Evolutionary conservation across 64 coral and sea anemone genomes (phyloP), one percentile per base, ranked within the genome.

Genomic region (Trachythela sp.): DNA sequence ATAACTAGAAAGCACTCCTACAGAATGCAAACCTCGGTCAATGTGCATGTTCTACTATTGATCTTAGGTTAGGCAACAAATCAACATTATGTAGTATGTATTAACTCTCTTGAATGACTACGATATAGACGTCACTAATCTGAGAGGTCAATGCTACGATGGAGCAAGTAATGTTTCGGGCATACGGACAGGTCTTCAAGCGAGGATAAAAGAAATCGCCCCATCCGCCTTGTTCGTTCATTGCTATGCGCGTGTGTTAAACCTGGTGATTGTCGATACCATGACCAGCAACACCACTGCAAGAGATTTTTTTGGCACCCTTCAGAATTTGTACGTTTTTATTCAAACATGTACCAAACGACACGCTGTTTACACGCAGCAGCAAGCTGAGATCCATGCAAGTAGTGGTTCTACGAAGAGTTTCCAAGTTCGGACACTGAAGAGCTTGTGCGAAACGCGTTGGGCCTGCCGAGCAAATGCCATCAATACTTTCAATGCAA

Each of bases 91-190:
- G n/a, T n/a, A n/a, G n/a, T n/a, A n/a, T n/a, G n/a, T n/a, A n/a
- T n/a, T n/a, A n/a, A n/a, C n/a, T n/a, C n/a, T n/a, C n/a, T n/a
- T n/a, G n/a, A n/a, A n/a, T n/a, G n/a, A n/a, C n/a, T n/a, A 35
- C 20, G 75, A 30, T 34, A 80, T 80, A 80, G 75, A 80, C 20
- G 17, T 9, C 11, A 4, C 75, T 37, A 20, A 37, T 0, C 0
- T 80, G 34, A n/a, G 75, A 34, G 75, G 31, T 29, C 75, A 80
- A 30, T 80, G 75, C 31, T 80, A 80, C 75, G 75, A 80, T 80
- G 75, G 75, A 29, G 75, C 75, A 80, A 37, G 10, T 9, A 80
- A 80, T 80, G 75, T 80, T 29, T 20, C 75, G 11, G 75, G 75
- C 26, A 30, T 80, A 30, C 75, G 31, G 6, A 37, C 75, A 29